Base-by-base conservation (phyloP, 2,888 invertebrate genomes). In the Tachina grossa region DNA sequence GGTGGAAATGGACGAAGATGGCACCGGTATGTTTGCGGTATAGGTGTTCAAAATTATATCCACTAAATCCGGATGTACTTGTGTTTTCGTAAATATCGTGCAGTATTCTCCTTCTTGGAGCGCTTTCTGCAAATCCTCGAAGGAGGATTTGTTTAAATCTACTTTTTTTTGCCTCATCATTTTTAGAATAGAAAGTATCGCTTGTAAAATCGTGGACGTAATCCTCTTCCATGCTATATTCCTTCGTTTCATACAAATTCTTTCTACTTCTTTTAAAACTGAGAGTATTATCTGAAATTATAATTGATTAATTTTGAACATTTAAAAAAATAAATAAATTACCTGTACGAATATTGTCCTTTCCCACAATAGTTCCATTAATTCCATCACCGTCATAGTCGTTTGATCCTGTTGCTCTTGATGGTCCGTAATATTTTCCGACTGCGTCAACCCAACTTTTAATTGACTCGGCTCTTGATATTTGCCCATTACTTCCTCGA, bases 1-100 rank as follows among this genome's bases (percentile, higher is more conserved):
- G 45, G 9, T 72, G 71, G 63, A 8, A 72, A 31, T 79, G 79
- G 71, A 71, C 9, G 43, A 78, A 53, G 61, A 69, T 9, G 11
- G 61, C 16, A 1, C 57, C 59, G 22, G 22, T 22, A 22, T 22
- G 22, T 22, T 22, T 22, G 22, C 22, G 22, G 31, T 31, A 31
- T 31, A 61, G 13, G 14, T n/a, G 47, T 72, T 45, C 10, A 57
- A 9, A 45, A 57, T 72, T 14, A 72, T 14, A 14, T 72, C 22
- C 19, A 10, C 5, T 14, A 57, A n/a, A 31, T 57, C 11, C 13
- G 22, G 10, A 1, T 5, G 59, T 0, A 57, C n/a, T 9, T 5
- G 22, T 0, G 1, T 59, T 45, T 47, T 72, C 22, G 16, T 66
- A 66, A 31, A 66, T 31, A 49, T 66, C 66, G 39, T 66, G 66